Base-by-base conservation (phyloP, 2,888 invertebrate genomes). In the Lasioglossum figueresi region DNA sequence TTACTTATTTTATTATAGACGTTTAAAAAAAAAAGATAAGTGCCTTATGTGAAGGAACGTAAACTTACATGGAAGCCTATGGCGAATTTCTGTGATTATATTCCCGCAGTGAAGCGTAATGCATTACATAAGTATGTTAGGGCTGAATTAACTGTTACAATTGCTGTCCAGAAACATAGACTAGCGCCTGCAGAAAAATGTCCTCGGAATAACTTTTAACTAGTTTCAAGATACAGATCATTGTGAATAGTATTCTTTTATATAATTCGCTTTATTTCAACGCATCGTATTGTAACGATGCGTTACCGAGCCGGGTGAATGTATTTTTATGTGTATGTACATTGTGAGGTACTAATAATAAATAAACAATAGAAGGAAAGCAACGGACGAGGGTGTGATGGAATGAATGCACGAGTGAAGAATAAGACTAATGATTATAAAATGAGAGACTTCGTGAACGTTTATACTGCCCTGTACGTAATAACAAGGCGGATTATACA, bases 231-330 rank as follows among this genome's bases (percentile, higher is more conserved):
- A 80, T 74, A 81, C 79, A 88, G 82, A 90, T 84, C 86, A 81
- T 91, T 93, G 93, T 93, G 92, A 92, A 93, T 93, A 93, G 91
- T 93, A 92, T 93, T 93, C 89, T 92, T 91, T 92, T 92, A 91
- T 91, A 89, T 87, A 88, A 89, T 88, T 89, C 82, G 90, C 92
- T 90, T 92, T 88, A 89, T 89, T 84, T 86, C 88, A 89, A 90
- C 85, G 88, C 88, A 87, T 83, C 82, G 82, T 88, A 83, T 84
- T 85, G 75, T 85, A 83, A 76, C 76, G 79, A 84, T 84, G 87
- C 80, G 84, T 88, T 91, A 80, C 75, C n/a, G 76, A 80, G 71
- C 82, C 72, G 86, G 77, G 83, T 87, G 80, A 88, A 85, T 88
- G 88, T 83, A 82, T 88, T 91, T 91, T 90, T 89, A 87, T 88